A percentile compares a stretch with the other conserved stretches of the same genome.
Evolutionary conservation across 1,140 invertebrate species (phyloP).

Genomic region (Drosophila baimaii): DNA sequence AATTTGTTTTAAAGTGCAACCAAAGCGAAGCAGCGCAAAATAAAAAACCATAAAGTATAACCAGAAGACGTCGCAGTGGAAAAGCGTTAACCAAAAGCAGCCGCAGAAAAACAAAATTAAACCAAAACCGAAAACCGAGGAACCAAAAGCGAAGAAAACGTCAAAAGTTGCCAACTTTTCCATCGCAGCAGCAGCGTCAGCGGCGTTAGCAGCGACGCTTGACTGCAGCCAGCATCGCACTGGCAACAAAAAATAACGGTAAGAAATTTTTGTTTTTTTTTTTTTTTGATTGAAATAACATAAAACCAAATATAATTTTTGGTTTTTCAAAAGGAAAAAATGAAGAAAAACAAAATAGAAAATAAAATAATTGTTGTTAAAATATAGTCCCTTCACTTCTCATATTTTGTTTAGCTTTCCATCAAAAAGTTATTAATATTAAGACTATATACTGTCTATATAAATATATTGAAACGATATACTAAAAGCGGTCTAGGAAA

Average conservation of each 20-base stretch:
- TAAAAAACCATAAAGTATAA: conserved; percentile 29
- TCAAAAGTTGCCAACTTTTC: conserved; percentile 44
- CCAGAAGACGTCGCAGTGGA: conserved; percentile 18
- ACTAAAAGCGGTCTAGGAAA: no score
- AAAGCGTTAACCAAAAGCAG: conserved; percentile 32
- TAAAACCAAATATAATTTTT: not conserved
- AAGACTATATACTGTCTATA: no score
- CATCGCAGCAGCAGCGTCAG: conserved; percentile 42
- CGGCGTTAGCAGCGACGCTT: conserved; percentile 51
- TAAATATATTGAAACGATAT: no score
- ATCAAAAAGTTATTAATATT: no score
- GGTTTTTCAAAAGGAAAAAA: no score
- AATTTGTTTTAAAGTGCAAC: conserved; percentile 32
- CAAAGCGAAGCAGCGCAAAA: conserved; percentile 19
- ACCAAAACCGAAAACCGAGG: conserved; percentile 15
- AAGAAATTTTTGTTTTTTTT: conserved; percentile 27
- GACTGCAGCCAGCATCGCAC: conserved; percentile 65
- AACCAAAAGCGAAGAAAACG: conserved; percentile 20
- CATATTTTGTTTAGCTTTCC: no score
- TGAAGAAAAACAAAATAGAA: no score
- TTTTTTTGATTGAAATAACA: not conserved
- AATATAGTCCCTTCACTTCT: no score
- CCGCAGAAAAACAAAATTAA: conserved; percentile 25
- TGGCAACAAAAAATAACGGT: conserved; percentile 70
- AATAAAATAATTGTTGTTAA: no score